Evolutionary conservation across 2,888 invertebrate species (phyloP), one percentile per base, ranked within the genome.

Genomic region (Lamproptera curius): DNA sequence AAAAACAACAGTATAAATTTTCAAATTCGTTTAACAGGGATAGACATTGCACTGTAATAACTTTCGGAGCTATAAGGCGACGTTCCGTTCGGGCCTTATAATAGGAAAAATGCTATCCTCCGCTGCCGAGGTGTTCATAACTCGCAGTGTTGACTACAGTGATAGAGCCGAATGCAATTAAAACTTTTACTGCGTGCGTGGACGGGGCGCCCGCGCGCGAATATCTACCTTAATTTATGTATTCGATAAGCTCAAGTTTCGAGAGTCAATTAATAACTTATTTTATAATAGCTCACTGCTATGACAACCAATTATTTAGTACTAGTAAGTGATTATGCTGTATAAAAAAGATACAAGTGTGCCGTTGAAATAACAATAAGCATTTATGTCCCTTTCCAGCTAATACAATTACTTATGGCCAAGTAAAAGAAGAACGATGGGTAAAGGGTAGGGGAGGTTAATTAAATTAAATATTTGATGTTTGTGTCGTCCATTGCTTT

Each of bases 181-280:
- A 87, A 87, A 87, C 85, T 87, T 87, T 79, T 72, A 74, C 84
- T 80, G 74, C 84, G 85, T 87, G 86, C 86, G 86, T 86, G 86
- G 82, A 76, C 78, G 80, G 71, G 74, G 73, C 77, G 73, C 76
- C 71, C 61, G 61, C 61, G 67, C 64, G 73, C 61, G 58, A 62
- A 61, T 73, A 71, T 76, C 73, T 65, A 80, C 81, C 83, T 85
- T 84, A 83, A 85, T 85, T 85, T 85, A 85, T 82, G 76, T 80
- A 68, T 67, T 65, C 74, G 79, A 81, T 85, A 83, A 82, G 75
- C 74, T 62, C 70, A 75, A 84, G 77, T 82, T 82, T 78, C 77
- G 78, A 81, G 74, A 80, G 68, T 73, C 81, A 83, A 84, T 85
- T 86, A 84, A 82, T 82, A 81, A 82, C 78, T 81, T 82, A 81